Percentiles rank a stretch among this genome's conserved stretches.
Conservation (phyloP, 1,140 invertebrate genomes). For the Sycophaga agraensis region DNA sequence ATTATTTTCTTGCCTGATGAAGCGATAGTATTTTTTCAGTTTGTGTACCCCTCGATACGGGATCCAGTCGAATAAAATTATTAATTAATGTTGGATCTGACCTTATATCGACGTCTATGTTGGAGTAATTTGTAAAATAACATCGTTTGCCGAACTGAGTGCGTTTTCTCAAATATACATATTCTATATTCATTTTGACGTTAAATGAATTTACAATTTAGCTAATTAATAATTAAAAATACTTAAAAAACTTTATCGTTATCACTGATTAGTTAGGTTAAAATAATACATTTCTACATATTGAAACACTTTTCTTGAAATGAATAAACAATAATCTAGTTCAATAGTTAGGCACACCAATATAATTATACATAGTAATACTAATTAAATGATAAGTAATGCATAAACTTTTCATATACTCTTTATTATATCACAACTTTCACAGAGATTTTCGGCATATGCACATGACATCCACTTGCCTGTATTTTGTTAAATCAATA, state of each 20-base stretch:
- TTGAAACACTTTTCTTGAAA: no score
- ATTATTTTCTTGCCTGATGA: no score
- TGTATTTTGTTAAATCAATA: constrained; percentile 18
- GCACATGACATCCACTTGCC: neutral
- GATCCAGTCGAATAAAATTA: constrained; percentile 74
- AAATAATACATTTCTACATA: no score
- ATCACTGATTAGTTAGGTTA: no score
- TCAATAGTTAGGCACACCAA: no score
- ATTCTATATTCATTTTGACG: constrained; percentile 53
- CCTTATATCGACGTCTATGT: constrained; percentile 72
- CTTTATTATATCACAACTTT: neutral
- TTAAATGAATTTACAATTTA: no score
- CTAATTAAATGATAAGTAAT: no score
- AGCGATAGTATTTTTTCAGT: constrained; percentile 64
- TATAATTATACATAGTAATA: no score
- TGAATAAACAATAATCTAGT: no score
- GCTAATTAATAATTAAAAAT: no score
- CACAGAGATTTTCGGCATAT: neutral
- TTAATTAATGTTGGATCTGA: constrained; percentile 67
- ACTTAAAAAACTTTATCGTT: no score
- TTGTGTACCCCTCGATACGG: constrained; percentile 66
- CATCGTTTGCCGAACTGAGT: constrained; percentile 70
- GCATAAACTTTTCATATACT: no score
- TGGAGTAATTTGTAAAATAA: constrained; percentile 73
- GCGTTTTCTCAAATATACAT: constrained; percentile 68